Percentiles rank a stretch among this genome's conserved stretches.
Conservation (phyloP, 2,797 vertebrate genomes). For the Myioborus miniatus region DNA sequence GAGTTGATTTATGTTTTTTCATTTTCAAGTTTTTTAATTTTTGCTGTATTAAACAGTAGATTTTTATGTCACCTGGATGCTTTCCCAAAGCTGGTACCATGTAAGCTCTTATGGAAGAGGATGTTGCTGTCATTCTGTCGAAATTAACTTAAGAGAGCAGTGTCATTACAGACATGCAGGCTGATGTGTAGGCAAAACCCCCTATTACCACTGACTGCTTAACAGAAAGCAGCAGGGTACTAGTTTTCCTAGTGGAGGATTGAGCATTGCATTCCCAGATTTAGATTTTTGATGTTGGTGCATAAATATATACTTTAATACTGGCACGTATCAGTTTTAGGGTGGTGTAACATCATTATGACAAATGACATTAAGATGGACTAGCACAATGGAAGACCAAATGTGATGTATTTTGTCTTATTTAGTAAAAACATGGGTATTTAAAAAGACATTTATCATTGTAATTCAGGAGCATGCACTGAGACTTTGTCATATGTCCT, state of each 20-base stretch:
- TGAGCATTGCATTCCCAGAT: not conserved
- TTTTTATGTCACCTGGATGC: not conserved
- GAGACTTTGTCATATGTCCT: not conserved
- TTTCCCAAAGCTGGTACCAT: not conserved
- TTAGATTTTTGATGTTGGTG: not conserved
- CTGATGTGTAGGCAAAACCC: not conserved
- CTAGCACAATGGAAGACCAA: not conserved
- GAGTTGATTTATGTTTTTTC: not conserved
- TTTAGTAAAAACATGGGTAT: not conserved
- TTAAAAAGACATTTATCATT: constrained; percentile 32
- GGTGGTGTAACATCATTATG: not conserved
- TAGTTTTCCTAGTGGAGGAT: not conserved
- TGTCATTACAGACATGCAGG: not conserved
- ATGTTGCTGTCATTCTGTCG: not conserved
- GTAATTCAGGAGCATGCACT: not conserved
- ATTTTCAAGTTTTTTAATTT: not conserved
- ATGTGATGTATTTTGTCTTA: not conserved
- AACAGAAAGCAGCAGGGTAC: not conserved
- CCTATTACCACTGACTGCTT: not conserved
- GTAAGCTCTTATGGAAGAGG: not conserved
- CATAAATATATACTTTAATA: not conserved
- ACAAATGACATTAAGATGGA: not conserved
- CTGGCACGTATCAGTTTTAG: not conserved
- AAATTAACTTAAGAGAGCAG: not conserved
- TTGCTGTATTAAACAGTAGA: not conserved